A percentile compares a stretch with the other conserved stretches of the same genome.
Evolutionary conservation across 2,888 invertebrate species (phyloP).

Genomic region (Boloria euphrosyne): DNA sequence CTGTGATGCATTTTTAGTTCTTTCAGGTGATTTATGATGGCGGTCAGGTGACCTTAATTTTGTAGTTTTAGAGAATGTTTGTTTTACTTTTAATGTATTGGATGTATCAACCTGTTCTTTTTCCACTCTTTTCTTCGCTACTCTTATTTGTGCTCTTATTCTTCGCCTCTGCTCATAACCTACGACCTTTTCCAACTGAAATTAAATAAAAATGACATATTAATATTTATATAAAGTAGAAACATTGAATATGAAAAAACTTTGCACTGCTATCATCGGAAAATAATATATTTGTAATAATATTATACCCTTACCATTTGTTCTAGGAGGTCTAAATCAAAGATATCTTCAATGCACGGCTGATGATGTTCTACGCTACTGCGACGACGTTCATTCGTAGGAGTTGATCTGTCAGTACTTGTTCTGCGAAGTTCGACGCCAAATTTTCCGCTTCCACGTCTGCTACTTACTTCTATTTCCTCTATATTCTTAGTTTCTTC

Average conservation of each 20-base stretch:
- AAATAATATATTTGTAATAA: too few species aligned
- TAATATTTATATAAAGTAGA: not conserved
- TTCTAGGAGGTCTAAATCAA: slow-evolving; percentile 86
- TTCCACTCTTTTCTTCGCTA: slow-evolving; percentile 85
- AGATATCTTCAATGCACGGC: slow-evolving; percentile 87
- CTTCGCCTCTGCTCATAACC: slow-evolving; percentile 90
- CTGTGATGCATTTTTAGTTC: slow-evolving; percentile 45
- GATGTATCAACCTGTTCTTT: slow-evolving; percentile 51
- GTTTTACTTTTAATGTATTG: slow-evolving; percentile 51
- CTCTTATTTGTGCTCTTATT: slow-evolving; percentile 89
- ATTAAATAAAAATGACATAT: slow-evolving; percentile 39
- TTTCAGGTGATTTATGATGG: slow-evolving; percentile 53
- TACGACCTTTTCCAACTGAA: slow-evolving; percentile 87
- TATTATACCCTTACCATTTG: slow-evolving; percentile 81
- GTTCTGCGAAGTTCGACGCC: slow-evolving; percentile 85
- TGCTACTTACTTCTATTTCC: slow-evolving; percentile 72
- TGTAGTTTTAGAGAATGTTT: slow-evolving; percentile 49
- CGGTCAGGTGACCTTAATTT: slow-evolving; percentile 56
- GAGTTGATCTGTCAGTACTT: slow-evolving; percentile 75
- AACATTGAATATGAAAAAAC: not conserved
- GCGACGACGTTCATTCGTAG: slow-evolving; percentile 72
- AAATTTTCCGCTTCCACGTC: slow-evolving; percentile 84
- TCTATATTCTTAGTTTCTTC: slow-evolving; percentile 62
- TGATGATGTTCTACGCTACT: slow-evolving; percentile 75
- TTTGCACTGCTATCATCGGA: too few species aligned